A percentile compares a stretch with the other conserved stretches of the same genome.
Evolutionary conservation across 2,888 invertebrate species (phyloP).

Genomic region (Tolmerus cingulatus): DNA sequence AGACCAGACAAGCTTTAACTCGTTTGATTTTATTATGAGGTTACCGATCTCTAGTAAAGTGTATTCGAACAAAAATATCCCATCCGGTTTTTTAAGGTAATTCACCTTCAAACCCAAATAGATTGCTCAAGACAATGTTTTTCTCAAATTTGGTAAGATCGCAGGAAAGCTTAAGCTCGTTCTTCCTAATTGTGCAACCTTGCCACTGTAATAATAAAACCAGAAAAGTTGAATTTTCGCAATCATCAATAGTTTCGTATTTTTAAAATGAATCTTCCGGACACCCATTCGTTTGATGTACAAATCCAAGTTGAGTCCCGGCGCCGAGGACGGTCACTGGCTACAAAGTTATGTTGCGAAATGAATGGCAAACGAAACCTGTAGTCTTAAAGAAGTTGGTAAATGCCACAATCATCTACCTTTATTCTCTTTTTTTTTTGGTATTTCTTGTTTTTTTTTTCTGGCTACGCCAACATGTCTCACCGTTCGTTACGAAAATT

Average conservation of each 20-base stretch:
- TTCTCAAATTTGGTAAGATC: neutral
- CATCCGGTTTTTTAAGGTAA: neutral
- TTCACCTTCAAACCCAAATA: neutral
- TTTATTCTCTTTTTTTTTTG: neutral
- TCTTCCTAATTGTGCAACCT: neutral
- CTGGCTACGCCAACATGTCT: neutral
- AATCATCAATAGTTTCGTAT: neutral
- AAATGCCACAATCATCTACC: neutral
- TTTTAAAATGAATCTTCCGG: neutral
- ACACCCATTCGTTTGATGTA: neutral
- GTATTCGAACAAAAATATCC: neutral
- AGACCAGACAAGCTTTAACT: neutral
- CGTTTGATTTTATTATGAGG: neutral
- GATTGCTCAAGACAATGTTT: neutral
- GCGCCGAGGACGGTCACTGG: neutral
- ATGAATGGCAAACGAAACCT: neutral
- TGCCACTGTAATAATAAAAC: neutral
- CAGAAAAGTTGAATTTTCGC: neutral
- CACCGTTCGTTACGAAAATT: slow-evolving; percentile 23
- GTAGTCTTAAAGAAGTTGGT: neutral
- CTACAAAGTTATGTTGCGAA: neutral
- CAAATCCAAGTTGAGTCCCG: neutral
- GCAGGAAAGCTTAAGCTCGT: neutral
- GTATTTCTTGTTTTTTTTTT: neutral
- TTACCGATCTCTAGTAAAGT: neutral